Evolutionary conservation across 2,888 invertebrate genomes (phyloP).

Genomic region (Deilephila elpenor): DNA sequence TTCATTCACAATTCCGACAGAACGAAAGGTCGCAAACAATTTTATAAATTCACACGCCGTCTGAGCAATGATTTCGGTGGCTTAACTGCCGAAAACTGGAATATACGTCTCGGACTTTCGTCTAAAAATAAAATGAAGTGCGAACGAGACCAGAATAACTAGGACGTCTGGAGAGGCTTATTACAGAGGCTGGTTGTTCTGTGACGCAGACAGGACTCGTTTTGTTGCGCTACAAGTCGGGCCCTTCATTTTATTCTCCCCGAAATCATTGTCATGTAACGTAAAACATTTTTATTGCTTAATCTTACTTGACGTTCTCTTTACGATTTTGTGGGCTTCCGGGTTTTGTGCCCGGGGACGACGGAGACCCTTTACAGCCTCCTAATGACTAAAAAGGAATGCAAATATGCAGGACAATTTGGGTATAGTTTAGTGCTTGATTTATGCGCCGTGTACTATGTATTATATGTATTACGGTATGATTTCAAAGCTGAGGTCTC

Average conservation of each 20-base stretch:
- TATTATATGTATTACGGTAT: too few species aligned
- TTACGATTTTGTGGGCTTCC: neutral
- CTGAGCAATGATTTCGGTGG: constrained; percentile 49
- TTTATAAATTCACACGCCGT: constrained; percentile 40
- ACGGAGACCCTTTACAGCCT: neutral
- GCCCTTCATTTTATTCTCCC: constrained; percentile 46
- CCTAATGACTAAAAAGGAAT: neutral
- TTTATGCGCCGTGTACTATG: neutral
- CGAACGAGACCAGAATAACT: constrained; percentile 64
- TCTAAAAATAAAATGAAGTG: constrained; percentile 73
- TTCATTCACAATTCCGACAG: constrained; percentile 30
- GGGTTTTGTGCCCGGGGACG: neutral
- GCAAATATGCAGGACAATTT: neutral
- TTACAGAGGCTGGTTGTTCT: constrained; percentile 71
- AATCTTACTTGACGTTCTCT: constrained; percentile 7
- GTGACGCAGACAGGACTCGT: constrained; percentile 68
- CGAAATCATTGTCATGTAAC: constrained; percentile 48
- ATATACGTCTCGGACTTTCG: constrained; percentile 62
- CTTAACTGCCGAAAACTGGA: constrained; percentile 53
- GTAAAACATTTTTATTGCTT: neutral
- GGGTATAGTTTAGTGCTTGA: neutral
- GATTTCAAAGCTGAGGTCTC: too few species aligned
- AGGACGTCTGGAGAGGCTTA: constrained; percentile 59
- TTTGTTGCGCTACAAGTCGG: constrained; percentile 56
- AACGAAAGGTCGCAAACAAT: constrained; percentile 27